Base-by-base conservation (phyloP, 2,113 vertebrate species). In the Apteryx mantelli region DNA sequence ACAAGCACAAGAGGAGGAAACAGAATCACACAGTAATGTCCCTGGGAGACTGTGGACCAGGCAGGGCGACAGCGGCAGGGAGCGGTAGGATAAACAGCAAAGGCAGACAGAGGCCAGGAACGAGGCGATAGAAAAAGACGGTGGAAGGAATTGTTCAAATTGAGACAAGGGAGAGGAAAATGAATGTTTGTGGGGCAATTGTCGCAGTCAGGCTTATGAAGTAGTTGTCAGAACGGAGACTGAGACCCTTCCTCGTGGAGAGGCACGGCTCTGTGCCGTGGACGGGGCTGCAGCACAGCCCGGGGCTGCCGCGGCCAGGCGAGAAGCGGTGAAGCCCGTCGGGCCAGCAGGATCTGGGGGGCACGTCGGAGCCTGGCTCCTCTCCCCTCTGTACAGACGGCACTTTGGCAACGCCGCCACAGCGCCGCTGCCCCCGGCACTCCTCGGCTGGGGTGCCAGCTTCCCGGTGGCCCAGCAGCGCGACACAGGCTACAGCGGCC, bases 261-360 rank as follows among this genome's bases (percentile, higher is more conserved):
- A 53, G 48, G 68, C 83, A 73, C 24, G 22, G 18, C 1, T 7
- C 4, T 53, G 30, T 19, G 12, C 7, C 56, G 9, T 42, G 44
- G 22, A 46, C 50, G 46, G 63, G 1, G 7, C 5, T 2, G 71
- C 32, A 50, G 46, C 6, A 2, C 4, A 7, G 81, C 20, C 52
- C 8, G 0, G 1, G n/a, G 1, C 1, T 2, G 22, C 60, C 40
- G 61, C 36, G 30, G 53, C 48, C 26, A 60, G 73, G 48, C 53
- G 50, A 9, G 42, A 15, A 34, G 44, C 69, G 15, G 42, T 9
- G 11, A 9, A 50, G 30, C 34, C 68, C 5, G 36, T 32, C 25
- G 50, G 24, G 11, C 0, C 7, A 42, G 53, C 7, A 8, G 70
- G 36, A 15, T 5, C 55, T 38, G 36, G 58, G 80, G 61, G 44